Percentiles rank a stretch among this genome's conserved stretches.
These are phyloP conservation scores for Dendrolimus kikuchii DNA, from an alignment of 1,140 invertebrate species.

Conservation along the genomic window DNA sequence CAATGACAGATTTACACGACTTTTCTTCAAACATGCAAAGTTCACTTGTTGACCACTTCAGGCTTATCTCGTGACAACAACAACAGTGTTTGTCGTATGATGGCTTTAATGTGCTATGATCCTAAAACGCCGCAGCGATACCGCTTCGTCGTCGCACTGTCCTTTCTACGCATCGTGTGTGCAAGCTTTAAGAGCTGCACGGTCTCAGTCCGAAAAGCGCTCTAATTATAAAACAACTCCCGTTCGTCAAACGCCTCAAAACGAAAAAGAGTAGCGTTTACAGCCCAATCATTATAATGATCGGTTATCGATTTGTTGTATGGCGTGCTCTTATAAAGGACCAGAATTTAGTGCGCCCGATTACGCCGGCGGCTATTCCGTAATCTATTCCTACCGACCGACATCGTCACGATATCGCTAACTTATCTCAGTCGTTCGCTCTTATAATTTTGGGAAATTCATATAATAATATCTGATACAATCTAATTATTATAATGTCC, in stretches of 20 bases:
- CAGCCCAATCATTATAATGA: slow-evolving; percentile 66
- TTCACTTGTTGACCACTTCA: no score
- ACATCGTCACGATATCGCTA: slow-evolving; percentile 49
- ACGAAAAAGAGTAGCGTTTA: slow-evolving; percentile 47
- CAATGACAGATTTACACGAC: no score
- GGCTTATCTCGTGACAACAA: no score
- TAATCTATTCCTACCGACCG: slow-evolving; percentile 63
- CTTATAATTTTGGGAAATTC: slow-evolving; percentile 67
- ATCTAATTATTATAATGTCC: slow-evolving; percentile 69
- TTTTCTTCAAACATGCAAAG: no score
- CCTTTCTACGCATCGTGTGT: no score
- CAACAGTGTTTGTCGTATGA: no score
- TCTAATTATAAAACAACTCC: slow-evolving; percentile 51
- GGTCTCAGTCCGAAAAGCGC: slow-evolving; percentile 3
- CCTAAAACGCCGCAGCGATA: no score
- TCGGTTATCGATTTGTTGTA: slow-evolving; percentile 62
- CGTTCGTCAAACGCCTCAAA: slow-evolving; percentile 50
- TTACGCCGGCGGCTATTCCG: slow-evolving; percentile 45
- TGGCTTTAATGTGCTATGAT: no score
- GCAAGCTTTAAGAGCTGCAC: not conserved
- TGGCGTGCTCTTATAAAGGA: slow-evolving; percentile 58
- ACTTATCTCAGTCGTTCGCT: slow-evolving; percentile 41
- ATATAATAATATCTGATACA: slow-evolving; percentile 67
- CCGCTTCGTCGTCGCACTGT: no score
- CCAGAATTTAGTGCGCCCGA: slow-evolving; percentile 50